Evolutionary conservation across 1,140 invertebrate species (phyloP).

Genomic region (Drosophila pseudoobscura): DNA sequence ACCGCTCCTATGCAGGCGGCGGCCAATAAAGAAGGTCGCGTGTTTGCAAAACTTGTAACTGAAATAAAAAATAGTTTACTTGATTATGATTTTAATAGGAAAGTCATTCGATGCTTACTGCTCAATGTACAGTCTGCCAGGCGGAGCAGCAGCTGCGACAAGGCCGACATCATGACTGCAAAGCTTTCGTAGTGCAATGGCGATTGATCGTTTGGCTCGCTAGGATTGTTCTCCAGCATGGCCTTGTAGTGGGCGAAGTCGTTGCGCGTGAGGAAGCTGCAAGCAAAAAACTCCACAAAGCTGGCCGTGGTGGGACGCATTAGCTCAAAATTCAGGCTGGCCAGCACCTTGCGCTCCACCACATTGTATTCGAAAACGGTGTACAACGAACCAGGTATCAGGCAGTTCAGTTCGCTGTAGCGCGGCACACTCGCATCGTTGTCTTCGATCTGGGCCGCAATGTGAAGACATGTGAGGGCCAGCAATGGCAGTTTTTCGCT

Average conservation of each 20-base stretch:
- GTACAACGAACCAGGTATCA: conserved; percentile 24
- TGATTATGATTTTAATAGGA: not conserved
- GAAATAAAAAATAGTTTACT: too few species aligned
- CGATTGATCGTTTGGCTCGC: not conserved
- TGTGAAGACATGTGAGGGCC: conserved; percentile 50
- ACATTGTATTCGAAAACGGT: conserved; percentile 45
- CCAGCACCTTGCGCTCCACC: conserved; percentile 51
- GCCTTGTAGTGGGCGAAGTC: conserved; percentile 48
- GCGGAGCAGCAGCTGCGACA: conserved; percentile 32
- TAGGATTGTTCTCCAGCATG: not conserved
- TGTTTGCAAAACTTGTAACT: conserved; percentile 48
- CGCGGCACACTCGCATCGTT: conserved; percentile 47
- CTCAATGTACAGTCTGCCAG: conserved; percentile 51
- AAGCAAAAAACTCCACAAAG: conserved; percentile 60
- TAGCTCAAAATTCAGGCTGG: conserved; percentile 54
- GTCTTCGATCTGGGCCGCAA: conserved; percentile 62
- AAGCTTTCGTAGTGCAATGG: conserved; percentile 18
- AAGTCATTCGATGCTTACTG: conserved; percentile 26
- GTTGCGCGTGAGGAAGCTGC: conserved; percentile 44
- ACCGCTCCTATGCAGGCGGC: conserved; percentile 60
- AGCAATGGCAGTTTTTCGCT: conserved; percentile 51
- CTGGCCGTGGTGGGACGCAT: conserved; percentile 57
- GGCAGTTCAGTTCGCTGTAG: conserved; percentile 55
- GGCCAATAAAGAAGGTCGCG: conserved; percentile 52
- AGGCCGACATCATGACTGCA: conserved; percentile 44